Conservation (phyloP, 2,113 vertebrate species). For the Eclectus roratus region DNA sequence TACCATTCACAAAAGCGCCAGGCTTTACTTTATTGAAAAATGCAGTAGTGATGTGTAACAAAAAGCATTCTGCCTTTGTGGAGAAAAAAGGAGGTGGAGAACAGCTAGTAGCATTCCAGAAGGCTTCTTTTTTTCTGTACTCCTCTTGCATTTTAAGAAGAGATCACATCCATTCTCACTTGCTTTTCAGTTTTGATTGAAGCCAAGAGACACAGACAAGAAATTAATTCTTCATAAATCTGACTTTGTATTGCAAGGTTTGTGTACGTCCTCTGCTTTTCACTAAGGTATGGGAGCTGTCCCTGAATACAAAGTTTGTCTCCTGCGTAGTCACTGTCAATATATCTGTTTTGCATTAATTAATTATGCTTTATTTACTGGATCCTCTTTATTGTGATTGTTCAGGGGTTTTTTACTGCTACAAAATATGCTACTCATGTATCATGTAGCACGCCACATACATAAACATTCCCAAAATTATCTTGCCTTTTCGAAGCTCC, state of each 20-base stretch:
- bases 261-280: not conserved
- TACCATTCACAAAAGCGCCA: slow-evolving; percentile 21
- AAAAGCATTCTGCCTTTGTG: slow-evolving; percentile 1
- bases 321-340: not conserved
- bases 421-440: not conserved
- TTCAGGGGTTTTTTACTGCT: not conserved
- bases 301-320: not conserved
- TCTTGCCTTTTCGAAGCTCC: not conserved
- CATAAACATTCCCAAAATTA: not conserved
- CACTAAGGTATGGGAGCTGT: not conserved
- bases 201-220: not conserved
- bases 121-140: not conserved
- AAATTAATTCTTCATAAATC: slow-evolving; percentile 10
- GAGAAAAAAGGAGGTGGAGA: not conserved
- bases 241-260: not conserved
- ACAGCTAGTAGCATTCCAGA: slow-evolving; percentile 1
- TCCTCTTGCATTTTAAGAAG: slow-evolving; percentile 17
- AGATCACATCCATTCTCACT: not conserved
- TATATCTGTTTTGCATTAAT: not conserved
- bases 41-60: not conserved
- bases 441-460: not conserved
- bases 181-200: slow-evolving; percentile 17
- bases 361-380: not conserved
- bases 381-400: not conserved
- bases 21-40: slow-evolving; percentile 5